These are phyloP conservation scores for Hydraecia micacea DNA, from an alignment of 2,888 invertebrate genomes.

Conservation along the genomic window DNA sequence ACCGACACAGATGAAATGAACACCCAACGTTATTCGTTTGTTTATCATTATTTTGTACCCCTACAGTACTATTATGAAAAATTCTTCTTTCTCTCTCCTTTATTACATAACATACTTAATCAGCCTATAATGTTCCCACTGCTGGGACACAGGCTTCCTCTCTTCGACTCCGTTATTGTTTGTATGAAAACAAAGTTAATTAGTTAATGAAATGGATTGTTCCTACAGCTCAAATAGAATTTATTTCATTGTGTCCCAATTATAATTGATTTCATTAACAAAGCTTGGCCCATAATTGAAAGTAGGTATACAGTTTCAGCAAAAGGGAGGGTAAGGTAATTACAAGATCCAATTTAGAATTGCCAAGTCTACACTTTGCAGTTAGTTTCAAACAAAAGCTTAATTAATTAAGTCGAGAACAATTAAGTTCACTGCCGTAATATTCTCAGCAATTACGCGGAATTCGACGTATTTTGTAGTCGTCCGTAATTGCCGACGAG, in stretches of 20 bases:
- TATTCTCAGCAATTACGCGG: slow-evolving; percentile 90
- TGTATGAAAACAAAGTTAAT: slow-evolving; percentile 73
- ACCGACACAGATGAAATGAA: slow-evolving; percentile 66
- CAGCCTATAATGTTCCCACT: background rate
- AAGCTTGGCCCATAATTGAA: slow-evolving; percentile 89
- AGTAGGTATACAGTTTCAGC: slow-evolving; percentile 89
- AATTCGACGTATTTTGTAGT: slow-evolving; percentile 89
- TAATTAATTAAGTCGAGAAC: slow-evolving; percentile 91
- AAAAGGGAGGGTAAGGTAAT: slow-evolving; percentile 89
- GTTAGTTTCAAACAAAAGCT: slow-evolving; percentile 91
- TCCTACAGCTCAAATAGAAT: slow-evolving; percentile 77
- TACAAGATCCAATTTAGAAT: slow-evolving; percentile 91
- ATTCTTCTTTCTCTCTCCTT: slow-evolving; percentile 46
- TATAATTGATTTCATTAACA: slow-evolving; percentile 89
- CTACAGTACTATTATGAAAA: slow-evolving; percentile 27
- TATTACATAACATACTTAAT: slow-evolving; percentile 38
- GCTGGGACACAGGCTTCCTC: background rate
- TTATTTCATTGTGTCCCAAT: slow-evolving; percentile 84
- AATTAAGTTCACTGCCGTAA: slow-evolving; percentile 90
- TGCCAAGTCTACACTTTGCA: slow-evolving; percentile 91
- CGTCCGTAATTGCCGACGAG: slow-evolving; percentile 86
- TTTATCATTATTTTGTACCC: slow-evolving; percentile 51
- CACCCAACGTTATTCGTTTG: slow-evolving; percentile 57
- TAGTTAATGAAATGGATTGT: slow-evolving; percentile 78
- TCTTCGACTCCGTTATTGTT: slow-evolving; percentile 47